Percentiles rank a stretch among this genome's conserved stretches.
Conservation (phyloP, 2,113 vertebrate genomes). For the Chloebia gouldiae region DNA sequence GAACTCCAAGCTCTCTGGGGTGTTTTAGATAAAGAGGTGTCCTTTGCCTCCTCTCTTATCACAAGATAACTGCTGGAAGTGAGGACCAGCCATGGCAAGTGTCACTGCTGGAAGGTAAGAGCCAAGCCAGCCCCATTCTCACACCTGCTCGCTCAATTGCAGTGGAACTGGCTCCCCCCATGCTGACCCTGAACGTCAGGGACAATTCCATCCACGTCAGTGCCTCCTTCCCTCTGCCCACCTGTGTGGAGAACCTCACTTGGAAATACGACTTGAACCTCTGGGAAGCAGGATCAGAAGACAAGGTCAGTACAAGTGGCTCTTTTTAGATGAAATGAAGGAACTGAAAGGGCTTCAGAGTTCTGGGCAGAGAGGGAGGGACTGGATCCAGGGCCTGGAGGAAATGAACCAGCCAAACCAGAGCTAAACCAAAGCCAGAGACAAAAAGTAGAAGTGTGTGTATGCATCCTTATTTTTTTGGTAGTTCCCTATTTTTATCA, state of each 20-base stretch:
- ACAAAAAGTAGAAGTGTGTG: not conserved
- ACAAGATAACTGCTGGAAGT: not conserved
- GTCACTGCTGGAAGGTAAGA: not conserved
- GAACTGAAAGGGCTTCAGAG: not conserved
- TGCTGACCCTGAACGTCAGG: not conserved
- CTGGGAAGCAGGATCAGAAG: conserved; percentile 40
- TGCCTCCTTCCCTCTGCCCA: conserved; percentile 33
- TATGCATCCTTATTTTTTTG: not conserved
- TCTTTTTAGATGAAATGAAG: not conserved
- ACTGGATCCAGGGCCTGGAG: not conserved
- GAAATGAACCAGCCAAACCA: not conserved
- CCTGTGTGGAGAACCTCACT: not conserved
- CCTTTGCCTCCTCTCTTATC: not conserved
- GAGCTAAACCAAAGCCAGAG: not conserved
- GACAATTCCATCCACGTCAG: not conserved
- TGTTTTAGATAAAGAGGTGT: not conserved
- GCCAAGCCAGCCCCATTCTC: not conserved
- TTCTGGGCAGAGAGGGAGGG: not conserved
- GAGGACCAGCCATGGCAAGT: not conserved
- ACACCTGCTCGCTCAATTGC: not conserved
- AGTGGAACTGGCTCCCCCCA: conserved; percentile 60
- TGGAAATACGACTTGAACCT: conserved; percentile 41
- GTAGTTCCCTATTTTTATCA: not conserved
- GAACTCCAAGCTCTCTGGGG: not conserved
- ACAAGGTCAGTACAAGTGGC: conserved; percentile 14